These are phyloP conservation scores for Porites cylindrica DNA, from an alignment of 92 coral and sea anemone genomes.

Conservation along the genomic window DNA sequence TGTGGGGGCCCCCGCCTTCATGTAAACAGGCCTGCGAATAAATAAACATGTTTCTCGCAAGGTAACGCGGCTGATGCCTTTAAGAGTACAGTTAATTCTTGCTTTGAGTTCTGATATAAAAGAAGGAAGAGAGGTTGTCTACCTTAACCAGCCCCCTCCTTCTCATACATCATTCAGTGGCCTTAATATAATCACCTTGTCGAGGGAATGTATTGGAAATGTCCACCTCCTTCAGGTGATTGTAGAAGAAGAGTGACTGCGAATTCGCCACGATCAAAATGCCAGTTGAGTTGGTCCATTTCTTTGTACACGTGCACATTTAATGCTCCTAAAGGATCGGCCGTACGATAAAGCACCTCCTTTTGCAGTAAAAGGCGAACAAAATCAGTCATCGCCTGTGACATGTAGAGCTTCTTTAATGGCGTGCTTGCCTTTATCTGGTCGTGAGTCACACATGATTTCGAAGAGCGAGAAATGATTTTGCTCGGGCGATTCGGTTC, in stretches of 20 bases:
- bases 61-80: no score
- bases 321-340: conserved; percentile 62
- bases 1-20: no score
- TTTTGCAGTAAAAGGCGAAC: conserved; percentile 32
- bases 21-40: no score
- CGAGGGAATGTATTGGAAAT: conserved; percentile 48
- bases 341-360: conserved; percentile 60
- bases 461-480: conserved; percentile 46
- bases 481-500: conserved; percentile 36
- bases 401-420: conserved; percentile 29
- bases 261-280: conserved; percentile 73
- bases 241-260: conserved; percentile 72
- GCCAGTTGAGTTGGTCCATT: conserved; percentile 65
- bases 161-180: no score
- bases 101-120: no score
- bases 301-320: conserved; percentile 50
- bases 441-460: conserved; percentile 58
- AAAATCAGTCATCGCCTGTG: conserved; percentile 58
- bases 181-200: neutral
- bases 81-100: no score
- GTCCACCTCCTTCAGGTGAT: conserved; percentile 57
- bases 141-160: no score
- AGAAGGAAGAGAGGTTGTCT: no score
- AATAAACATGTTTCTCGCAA: no score
- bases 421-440: conserved; percentile 55